Percentiles rank a stretch among this genome's conserved stretches.
Evolutionary conservation across 2,113 vertebrate species (phyloP).

Genomic region (Cyprinodon brontotheroides): DNA sequence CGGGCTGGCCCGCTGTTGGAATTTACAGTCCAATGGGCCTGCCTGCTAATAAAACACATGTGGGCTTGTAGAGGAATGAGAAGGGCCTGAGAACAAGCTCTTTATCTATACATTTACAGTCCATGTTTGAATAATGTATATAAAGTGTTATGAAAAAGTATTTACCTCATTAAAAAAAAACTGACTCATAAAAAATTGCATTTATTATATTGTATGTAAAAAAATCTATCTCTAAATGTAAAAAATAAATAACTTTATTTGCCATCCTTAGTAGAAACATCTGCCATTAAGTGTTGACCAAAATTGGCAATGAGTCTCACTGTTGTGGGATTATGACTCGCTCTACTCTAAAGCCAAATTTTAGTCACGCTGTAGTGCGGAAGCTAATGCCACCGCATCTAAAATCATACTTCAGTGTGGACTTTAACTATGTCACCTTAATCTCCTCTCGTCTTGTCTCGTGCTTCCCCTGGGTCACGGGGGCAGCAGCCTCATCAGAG

Average conservation of each 20-base stretch:
- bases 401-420: background rate
- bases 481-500: too few relatives aligned
- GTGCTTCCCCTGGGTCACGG: too few relatives aligned
- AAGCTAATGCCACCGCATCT: background rate
- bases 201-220: background rate
- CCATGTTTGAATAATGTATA: background rate
- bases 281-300: too few relatives aligned
- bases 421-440: background rate
- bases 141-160: background rate
- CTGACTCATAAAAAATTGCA: background rate
- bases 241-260: too few relatives aligned
- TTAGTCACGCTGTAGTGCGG: too few relatives aligned
- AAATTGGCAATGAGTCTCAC: background rate
- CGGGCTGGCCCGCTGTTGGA: constrained; percentile 59
- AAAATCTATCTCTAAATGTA: background rate
- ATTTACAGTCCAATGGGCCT: constrained; percentile 76
- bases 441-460: background rate
- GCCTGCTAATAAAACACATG: constrained; percentile 80
- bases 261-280: too few relatives aligned
- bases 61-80: constrained; percentile 78
- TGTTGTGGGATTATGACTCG: background rate
- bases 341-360: too few relatives aligned
- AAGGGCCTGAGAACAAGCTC: constrained; percentile 62
- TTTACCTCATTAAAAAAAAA: background rate
- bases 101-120: constrained; percentile 25